Conservation (phyloP, 1,140 invertebrate genomes). For the Caenorhabditis remanei region DNA sequence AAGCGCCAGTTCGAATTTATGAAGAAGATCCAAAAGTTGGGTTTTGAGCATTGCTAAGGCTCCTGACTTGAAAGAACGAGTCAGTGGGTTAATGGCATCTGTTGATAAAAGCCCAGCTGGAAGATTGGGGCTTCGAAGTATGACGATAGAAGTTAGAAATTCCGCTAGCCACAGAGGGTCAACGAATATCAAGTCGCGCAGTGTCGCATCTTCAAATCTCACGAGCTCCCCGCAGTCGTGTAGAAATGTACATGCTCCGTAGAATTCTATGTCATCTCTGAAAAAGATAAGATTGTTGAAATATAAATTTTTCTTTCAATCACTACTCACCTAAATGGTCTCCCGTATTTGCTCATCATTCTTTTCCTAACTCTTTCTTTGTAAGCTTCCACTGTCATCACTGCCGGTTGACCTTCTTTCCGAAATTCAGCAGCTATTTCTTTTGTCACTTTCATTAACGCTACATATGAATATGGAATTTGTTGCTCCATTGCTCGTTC, state of each 20-base stretch:
- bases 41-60: constrained; percentile 81
- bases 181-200: constrained; percentile 93
- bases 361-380: constrained; percentile 83
- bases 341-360: constrained; percentile 81
- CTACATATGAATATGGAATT: constrained; percentile 94
- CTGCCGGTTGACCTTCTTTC: constrained; percentile 85
- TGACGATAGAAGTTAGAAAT: constrained; percentile 93
- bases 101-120: constrained; percentile 44
- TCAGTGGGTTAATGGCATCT: constrained; percentile 28
- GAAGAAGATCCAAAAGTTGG: constrained; percentile 90
- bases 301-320: too few relatives aligned
- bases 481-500: constrained; percentile 91
- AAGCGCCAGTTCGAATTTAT: constrained; percentile 96
- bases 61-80: constrained; percentile 10
- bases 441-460: constrained; percentile 86
- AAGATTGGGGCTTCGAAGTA: constrained; percentile 78
- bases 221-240: constrained; percentile 98
- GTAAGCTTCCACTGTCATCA: constrained; percentile 89
- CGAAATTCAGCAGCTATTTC: constrained; percentile 51
- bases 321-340: constrained; percentile 70
- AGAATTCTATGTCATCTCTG: constrained; percentile 89
- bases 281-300: constrained; percentile 79
- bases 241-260: constrained; percentile 94
- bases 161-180: constrained; percentile 99
- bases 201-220: constrained; percentile 95